Percentiles rank a stretch among this genome's conserved stretches.
These are phyloP conservation scores for Ennomos erosarius DNA, from an alignment of 2,888 invertebrate species.

Conservation along the genomic window DNA sequence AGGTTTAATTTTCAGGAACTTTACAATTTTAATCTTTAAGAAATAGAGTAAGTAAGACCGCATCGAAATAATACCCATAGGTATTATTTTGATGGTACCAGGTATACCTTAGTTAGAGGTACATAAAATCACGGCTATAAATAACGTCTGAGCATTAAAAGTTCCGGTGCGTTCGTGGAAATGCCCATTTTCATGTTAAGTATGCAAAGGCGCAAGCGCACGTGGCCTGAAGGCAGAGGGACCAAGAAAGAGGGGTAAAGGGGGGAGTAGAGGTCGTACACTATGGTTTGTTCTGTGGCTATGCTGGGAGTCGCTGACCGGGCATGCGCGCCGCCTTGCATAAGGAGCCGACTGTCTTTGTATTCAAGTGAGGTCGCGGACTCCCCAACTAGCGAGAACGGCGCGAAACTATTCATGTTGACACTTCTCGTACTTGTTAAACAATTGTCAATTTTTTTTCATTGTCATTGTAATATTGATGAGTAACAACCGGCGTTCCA, in stretches of 20 bases:
- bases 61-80: too few relatives aligned
- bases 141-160: constrained; percentile 43
- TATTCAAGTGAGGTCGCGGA: constrained; percentile 73
- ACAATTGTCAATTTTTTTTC: constrained; percentile 67
- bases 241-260: constrained; percentile 41
- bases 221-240: constrained; percentile 53
- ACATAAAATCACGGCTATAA: constrained; percentile 9
- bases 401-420: constrained; percentile 77
- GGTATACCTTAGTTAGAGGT: too few relatives aligned
- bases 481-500: constrained; percentile 56
- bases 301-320: constrained; percentile 75
- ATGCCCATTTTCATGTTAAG: constrained; percentile 75
- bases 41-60: too few relatives aligned
- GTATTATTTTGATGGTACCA: too few relatives aligned
- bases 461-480: constrained; percentile 67
- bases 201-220: constrained; percentile 60
- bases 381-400: constrained; percentile 74
- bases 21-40: too few relatives aligned
- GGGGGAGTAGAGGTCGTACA: constrained; percentile 36
- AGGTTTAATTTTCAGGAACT: too few relatives aligned
- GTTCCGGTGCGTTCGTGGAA: constrained; percentile 79
- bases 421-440: constrained; percentile 67
- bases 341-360: constrained; percentile 71
- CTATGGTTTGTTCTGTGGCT: constrained; percentile 30
- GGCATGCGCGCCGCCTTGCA: constrained; percentile 72